A percentile compares a stretch with the other conserved stretches of the same genome.
These are phyloP conservation scores for Trematomus bernacchii DNA, from an alignment of 2,797 vertebrate species.

Conservation along the genomic window DNA sequence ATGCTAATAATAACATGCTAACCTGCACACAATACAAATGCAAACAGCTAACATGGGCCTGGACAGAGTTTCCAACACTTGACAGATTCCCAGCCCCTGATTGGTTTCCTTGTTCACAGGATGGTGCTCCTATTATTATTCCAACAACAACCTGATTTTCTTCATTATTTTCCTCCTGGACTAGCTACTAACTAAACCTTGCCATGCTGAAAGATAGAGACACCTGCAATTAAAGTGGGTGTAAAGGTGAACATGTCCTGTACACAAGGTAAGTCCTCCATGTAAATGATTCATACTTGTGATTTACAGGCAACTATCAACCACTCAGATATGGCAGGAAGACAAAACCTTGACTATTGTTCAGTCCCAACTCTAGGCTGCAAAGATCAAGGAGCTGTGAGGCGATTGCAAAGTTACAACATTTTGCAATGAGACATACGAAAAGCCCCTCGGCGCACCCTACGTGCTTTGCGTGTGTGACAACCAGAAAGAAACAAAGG, in stretches of 20 bases:
- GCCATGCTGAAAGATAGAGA: not conserved
- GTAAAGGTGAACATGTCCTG: slow-evolving; percentile 3
- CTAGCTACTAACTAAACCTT: slow-evolving; percentile 13
- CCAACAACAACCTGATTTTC: not conserved
- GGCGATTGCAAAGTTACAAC: slow-evolving; percentile 24
- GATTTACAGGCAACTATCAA: not conserved
- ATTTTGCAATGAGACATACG: slow-evolving; percentile 34
- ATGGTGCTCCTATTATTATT: not conserved
- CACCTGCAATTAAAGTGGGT: not conserved
- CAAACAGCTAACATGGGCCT: not conserved
- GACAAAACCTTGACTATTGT: not conserved
- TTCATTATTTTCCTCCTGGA: not conserved
- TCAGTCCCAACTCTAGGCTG: slow-evolving; percentile 16
- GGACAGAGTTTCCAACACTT: not conserved
- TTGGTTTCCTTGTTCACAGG: not conserved
- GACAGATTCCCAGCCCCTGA: not conserved
- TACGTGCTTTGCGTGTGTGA: slow-evolving; percentile 32
- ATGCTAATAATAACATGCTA: not conserved
- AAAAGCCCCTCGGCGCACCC: slow-evolving; percentile 36
- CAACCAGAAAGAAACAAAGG: slow-evolving; percentile 52
- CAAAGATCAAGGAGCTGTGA: slow-evolving; percentile 31
- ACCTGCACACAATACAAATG: not conserved
- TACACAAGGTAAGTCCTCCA: slow-evolving; percentile 5
- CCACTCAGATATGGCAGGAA: not conserved
- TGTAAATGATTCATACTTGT: slow-evolving; percentile 1